Conservation (phyloP, 2,113 vertebrate genomes). For the Scytalopus superciliaris region DNA sequence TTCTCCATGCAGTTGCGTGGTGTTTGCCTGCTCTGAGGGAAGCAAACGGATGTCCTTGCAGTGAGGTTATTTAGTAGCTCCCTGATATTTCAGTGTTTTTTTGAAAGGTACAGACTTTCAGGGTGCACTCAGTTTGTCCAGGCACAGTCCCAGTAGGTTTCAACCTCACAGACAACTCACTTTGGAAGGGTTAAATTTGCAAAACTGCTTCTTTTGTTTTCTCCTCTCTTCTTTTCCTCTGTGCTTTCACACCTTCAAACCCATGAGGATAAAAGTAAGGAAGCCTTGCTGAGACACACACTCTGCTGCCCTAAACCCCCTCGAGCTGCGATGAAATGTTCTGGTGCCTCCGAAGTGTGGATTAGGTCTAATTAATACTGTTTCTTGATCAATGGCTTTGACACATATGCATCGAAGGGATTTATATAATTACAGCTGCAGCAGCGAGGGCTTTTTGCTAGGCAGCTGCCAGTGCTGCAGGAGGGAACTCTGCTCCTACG, state of each 20-base stretch:
- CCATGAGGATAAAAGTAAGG: background rate
- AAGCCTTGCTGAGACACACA: background rate
- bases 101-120: background rate
- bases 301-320: background rate
- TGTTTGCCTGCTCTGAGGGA: background rate
- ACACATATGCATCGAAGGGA: background rate
- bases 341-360: background rate
- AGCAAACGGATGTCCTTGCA: background rate
- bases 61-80: background rate
- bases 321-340: background rate
- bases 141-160: background rate
- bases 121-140: background rate
- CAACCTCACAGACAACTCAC: background rate
- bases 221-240: background rate
- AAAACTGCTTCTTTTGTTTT: background rate
- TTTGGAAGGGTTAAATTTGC: background rate
- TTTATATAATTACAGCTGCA: background rate
- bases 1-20: background rate
- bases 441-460: background rate
- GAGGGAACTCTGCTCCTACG: background rate
- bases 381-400: conserved; percentile 35
- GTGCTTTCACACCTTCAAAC: background rate
- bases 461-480: background rate
- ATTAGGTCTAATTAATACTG: conserved; percentile 40
- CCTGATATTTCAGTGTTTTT: background rate